Percentiles rank a stretch among this genome's conserved stretches.
Conservation (phyloP, 2,113 vertebrate species). For the Neofelis nebulosa region DNA sequence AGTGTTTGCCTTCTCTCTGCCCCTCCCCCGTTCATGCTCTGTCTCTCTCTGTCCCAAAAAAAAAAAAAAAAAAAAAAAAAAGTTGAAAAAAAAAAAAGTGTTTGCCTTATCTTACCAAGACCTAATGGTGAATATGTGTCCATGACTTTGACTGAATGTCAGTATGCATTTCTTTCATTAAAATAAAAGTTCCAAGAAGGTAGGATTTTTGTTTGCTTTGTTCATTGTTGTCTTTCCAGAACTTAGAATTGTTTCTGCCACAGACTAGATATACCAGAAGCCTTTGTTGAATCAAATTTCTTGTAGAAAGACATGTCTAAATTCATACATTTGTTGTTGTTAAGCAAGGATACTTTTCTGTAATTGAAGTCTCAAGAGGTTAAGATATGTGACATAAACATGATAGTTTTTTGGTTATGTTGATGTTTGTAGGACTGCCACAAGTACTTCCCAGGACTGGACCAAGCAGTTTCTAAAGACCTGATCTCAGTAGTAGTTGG, state of each 20-base stretch:
- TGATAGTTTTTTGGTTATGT: not conserved
- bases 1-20: not conserved
- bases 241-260: not conserved
- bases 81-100: too few species aligned
- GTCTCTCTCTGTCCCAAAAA: too few species aligned
- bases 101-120: not conserved
- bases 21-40: too few species aligned
- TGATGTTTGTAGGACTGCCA: not conserved
- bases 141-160: not conserved
- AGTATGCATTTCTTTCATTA: not conserved
- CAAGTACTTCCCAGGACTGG: not conserved
- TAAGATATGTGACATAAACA: not conserved
- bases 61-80: too few species aligned
- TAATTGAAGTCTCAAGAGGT: not conserved
- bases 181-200: not conserved
- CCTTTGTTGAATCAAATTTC: not conserved
- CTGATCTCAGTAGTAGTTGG: not conserved
- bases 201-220: not conserved
- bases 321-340: not conserved
- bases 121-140: not conserved
- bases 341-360: not conserved
- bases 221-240: not conserved
- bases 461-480: not conserved
- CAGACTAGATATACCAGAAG: not conserved
- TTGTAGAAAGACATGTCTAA: not conserved